Conservation (phyloP, 2,113 vertebrate species). For the Hyaena hyaena region DNA sequence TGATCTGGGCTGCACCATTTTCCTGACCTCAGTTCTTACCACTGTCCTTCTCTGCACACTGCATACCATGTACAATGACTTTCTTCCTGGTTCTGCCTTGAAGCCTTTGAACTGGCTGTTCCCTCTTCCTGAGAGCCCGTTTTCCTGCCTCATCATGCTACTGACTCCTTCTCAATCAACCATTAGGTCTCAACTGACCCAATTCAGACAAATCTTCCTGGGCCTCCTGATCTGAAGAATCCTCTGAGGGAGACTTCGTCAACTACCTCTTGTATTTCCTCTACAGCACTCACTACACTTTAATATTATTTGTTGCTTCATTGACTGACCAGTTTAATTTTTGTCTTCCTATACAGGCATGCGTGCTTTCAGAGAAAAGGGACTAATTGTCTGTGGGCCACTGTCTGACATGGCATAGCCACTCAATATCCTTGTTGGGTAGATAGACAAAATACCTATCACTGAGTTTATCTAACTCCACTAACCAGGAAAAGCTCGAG, state of each 20-base stretch:
- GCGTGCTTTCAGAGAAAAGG: neutral
- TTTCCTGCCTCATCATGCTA: neutral
- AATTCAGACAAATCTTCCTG: neutral
- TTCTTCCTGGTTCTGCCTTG: neutral
- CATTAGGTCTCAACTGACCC: neutral
- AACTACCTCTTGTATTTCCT: neutral
- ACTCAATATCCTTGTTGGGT: neutral
- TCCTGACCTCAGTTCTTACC: neutral
- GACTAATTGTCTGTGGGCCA: neutral
- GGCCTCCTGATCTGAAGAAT: neutral
- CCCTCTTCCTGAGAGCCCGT: neutral
- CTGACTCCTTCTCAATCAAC: neutral
- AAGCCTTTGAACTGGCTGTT: neutral
- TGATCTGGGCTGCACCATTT: neutral
- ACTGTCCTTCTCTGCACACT: neutral
- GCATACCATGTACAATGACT: rapidly evolving
- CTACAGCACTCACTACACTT: neutral
- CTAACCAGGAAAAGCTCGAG: neutral
- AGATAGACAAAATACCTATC: neutral
- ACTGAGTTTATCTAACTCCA: neutral
- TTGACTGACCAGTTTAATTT: neutral
- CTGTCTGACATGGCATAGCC: neutral
- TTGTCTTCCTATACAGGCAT: neutral
- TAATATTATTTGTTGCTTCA: neutral
- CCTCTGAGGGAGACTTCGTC: neutral